Base-by-base conservation (phyloP, 1,140 invertebrate species). In the Eubasilissa regina region DNA sequence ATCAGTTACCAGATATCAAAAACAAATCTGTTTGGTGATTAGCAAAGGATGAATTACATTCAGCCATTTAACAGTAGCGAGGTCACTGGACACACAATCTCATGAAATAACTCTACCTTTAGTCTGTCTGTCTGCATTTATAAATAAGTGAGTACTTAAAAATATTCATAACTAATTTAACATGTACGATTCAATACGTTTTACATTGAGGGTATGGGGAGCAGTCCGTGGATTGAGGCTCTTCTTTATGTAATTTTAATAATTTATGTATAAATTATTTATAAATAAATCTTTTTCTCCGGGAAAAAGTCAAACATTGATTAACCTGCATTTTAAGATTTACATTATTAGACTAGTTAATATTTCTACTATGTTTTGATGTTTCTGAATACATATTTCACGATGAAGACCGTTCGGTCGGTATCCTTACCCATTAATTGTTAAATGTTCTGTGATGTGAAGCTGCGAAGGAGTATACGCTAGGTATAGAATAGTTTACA, bases 391-490 rank as follows among this genome's bases (percentile, higher is more conserved):
- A 21, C 1, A 10, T 9, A 56, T 35, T 35, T 35, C 25, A 35
- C 6, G 25, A 35, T 35, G 25, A 35, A 35, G 25, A 35, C 25
- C 48, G 9, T 51, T 51, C 9, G 48, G 48, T 51, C 11, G 48
- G 48, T 43, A 44, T 48, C 72, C 48, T 35, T 58, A 51, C 53
- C 75, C 74, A 62, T 79, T 82, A 74, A 82, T 70, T 82, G 81
- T 82, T 82, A 82, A 80, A 82, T 82, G 81, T 82, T 77, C 81
- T 82, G 81, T 82, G 81, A 82, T 82, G 81, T 80, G 75, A 78
- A 77, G 78, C 75, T 35, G 25, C 70, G 75, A 75, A 75, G 81
- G 78, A 82, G 81, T 82, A 82, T 82, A 82, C 81, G 81, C 81
- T 82, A 82, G 81, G 78, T 82, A 76, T 82, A 82, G 75, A 78